Base-by-base conservation (phyloP, 2,797 vertebrate species). In the Pseudomugil gertrudae region DNA sequence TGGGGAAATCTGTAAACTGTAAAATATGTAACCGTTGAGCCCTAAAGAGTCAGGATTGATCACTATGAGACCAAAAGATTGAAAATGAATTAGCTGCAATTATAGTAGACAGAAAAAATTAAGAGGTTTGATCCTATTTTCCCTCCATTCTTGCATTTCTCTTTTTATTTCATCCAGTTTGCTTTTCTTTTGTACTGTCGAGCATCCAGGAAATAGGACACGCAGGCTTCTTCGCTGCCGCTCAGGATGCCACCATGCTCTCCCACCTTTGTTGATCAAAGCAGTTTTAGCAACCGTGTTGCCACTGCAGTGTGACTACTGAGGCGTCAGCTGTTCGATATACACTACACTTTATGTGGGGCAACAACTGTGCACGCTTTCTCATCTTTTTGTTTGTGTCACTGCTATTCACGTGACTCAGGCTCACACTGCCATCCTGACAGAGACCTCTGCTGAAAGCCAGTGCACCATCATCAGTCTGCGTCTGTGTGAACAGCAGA, bases 321-420 rank as follows among this genome's bases (percentile, higher is more conserved):
- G 85, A 81, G 72, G 79, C 40, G 76, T 87, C 82, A 84, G 83
- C 78, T 77, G 75, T 63, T 80, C 61, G 9, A 52, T 63, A 78
- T 52, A 27, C 63, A 13, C 59, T 69, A 65, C 67, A 43, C 40
- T 19, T 17, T 45, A 76, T 26, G 52, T 43, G 67, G 58, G 70
- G 70, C 58, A 58, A 40, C 51, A 26, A 50, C 72, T 8, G 60
- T 0, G 69, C 62, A 4, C 59, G 17, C 68, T 50, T 43, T 38
- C 47, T 74, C 78, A 38, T 61, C 52, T 35, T 33, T 77, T 43
- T 53, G 62, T 52, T 51, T 33, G 36, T 40, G 55, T 53, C 11
- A 57, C 57, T 59, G 60, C 19, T 15, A 9, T 69, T 57, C 53
- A 30, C 53, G 51, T 43, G 66, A 59, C 66, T 77, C 66, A 72